These are phyloP conservation scores for Heliangelus exortis DNA, from an alignment of 2,797 vertebrate genomes.

Conservation along the genomic window DNA sequence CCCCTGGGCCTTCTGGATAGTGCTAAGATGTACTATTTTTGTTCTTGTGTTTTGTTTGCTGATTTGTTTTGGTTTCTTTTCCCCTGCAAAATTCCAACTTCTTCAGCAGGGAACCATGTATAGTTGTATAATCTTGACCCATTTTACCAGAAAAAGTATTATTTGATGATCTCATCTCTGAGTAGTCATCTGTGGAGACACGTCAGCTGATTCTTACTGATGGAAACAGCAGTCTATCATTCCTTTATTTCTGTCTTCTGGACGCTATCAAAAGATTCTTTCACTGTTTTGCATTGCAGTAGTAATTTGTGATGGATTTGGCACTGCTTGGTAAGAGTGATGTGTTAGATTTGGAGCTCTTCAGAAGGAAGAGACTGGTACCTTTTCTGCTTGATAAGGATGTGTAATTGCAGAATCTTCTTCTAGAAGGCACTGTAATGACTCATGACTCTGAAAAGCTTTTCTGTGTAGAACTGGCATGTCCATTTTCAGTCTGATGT, in stretches of 20 bases:
- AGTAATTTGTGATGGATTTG: not conserved
- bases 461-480: not conserved
- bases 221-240: not conserved
- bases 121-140: not conserved
- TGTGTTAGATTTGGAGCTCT: not conserved
- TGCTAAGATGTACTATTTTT: not conserved
- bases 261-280: not conserved
- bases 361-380: not conserved
- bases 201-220: not conserved
- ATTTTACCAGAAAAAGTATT: not conserved
- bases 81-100: not conserved
- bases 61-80: not conserved
- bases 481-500: not conserved
- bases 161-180: not conserved
- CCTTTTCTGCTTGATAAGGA: not conserved
- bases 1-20: not conserved
- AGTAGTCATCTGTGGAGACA: not conserved
- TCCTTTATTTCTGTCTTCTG: not conserved
- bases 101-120: not conserved
- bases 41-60: not conserved
- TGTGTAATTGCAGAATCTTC: not conserved
- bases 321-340: not conserved
- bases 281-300: not conserved
- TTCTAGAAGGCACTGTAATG: not conserved
- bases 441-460: not conserved